Percentiles rank a stretch among this genome's conserved stretches.
Evolutionary conservation across 2,113 vertebrate species (phyloP).

Genomic region (Pardalotus punctatus): DNA sequence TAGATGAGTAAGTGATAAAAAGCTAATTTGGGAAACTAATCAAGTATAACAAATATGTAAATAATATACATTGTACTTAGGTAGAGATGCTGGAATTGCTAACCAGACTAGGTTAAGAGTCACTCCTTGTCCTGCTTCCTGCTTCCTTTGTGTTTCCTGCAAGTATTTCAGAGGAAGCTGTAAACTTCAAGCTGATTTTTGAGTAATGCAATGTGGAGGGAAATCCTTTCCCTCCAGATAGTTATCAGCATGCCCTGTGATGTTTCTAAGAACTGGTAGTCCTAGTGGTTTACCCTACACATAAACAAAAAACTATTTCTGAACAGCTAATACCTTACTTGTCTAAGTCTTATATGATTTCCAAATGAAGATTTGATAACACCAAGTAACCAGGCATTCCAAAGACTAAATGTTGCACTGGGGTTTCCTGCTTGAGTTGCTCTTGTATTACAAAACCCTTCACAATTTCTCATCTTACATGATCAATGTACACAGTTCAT

Average conservation of each 20-base stretch:
- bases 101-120: background rate
- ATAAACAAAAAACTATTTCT: background rate
- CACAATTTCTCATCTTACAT: background rate
- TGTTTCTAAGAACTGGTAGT: background rate
- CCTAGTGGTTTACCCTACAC: background rate
- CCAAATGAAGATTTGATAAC: background rate
- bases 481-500: background rate
- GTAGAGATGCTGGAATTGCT: background rate
- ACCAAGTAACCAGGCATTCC: background rate
- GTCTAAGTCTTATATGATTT: background rate
- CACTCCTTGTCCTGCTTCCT: background rate
- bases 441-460: background rate
- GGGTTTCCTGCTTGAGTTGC: background rate
- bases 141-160: background rate
- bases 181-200: background rate
- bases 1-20: background rate
- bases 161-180: background rate
- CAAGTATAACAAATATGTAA: background rate
- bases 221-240: background rate
- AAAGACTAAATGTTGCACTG: background rate
- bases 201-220: background rate
- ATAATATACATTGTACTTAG: background rate
- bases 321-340: background rate
- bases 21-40: background rate
- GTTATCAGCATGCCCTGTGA: background rate